Conservation (phyloP, 2,113 vertebrate genomes). For the Petroica traversi region DNA sequence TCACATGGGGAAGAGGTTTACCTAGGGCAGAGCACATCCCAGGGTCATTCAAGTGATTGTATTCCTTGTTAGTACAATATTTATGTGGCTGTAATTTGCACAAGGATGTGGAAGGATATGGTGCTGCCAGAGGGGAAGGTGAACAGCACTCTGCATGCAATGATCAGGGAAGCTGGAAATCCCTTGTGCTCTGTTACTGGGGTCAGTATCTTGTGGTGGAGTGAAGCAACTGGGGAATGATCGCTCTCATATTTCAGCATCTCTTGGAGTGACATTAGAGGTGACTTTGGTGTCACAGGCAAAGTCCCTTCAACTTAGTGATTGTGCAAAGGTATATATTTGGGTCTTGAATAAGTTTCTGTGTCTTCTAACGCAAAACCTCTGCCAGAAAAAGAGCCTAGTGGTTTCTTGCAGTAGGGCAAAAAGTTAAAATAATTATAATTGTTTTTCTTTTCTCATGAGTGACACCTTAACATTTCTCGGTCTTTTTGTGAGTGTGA, state of each 20-base stretch:
- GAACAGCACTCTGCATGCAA: accelerated
- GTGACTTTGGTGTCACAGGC: neutral
- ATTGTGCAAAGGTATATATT: neutral
- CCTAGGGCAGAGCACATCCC: too few species aligned
- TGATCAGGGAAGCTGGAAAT: neutral
- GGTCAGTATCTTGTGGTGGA: neutral
- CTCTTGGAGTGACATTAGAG: neutral
- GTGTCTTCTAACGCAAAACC: neutral
- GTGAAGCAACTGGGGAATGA: neutral
- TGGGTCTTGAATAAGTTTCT: neutral
- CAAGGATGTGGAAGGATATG: neutral
- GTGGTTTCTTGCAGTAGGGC: neutral
- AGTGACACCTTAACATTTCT: neutral
- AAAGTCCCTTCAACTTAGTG: neutral
- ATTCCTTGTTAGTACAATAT: neutral
- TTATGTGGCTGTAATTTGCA: neutral
- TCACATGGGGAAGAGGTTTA: neutral
- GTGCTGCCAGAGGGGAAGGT: neutral
- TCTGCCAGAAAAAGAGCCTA: neutral
- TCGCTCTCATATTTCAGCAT: neutral
- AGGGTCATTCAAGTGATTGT: neutral
- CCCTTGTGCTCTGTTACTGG: neutral
- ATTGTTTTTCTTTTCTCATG: neutral
- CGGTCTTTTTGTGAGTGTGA: neutral
- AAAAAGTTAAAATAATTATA: neutral